Evolutionary conservation across 2,888 invertebrate genomes (phyloP), one percentile per base, ranked within the genome.

Genomic region (Tineola bisselliella): DNA sequence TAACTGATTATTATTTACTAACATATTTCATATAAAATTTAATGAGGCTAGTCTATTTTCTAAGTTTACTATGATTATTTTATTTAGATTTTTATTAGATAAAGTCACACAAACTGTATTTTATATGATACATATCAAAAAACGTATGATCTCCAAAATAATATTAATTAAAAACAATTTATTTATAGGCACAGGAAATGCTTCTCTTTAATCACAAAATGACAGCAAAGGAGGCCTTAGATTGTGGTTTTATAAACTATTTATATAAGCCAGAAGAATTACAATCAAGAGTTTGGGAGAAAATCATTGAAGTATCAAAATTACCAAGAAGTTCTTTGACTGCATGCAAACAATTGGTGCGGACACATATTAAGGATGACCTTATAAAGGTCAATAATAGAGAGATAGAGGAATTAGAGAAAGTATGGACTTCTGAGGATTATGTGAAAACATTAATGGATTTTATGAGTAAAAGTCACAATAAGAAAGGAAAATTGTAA

Each of bases 181-280:
- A 17, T 25, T 75, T 80, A 61, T 70, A 89, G 88, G 90, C 91
- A 17, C 74, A 81, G 3, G 89, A 91, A 71, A 84, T 91, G 84
- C 72, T 92, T 61, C 70, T 90, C 61, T 91, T 95, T 65, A 93
- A 93, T 69, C 89, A 93, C 67, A 94, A 92, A 80, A 84, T 98
- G 73, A 88, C 89, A 25, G 95, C 96, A 0, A 69, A 86, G 61
- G 96, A 97, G 81, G 98, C 98, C 0, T 84, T 89, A 59, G 83
- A 91, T 48, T 89, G 89, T 70, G 93, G 95, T 25, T 91, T 98
- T 61, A 90, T 98, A 0, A 92, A 95, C 11, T 89, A 92, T 71
- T 84, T 98, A 12, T 92, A 94, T 67, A 92, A 93, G 63, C 81
- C 89, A 44, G 80, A 88, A 18, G 86, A 91, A 60, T 76, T 94